Conservation (phyloP, 2,797 vertebrate genomes). For the Hydrophis major region DNA sequence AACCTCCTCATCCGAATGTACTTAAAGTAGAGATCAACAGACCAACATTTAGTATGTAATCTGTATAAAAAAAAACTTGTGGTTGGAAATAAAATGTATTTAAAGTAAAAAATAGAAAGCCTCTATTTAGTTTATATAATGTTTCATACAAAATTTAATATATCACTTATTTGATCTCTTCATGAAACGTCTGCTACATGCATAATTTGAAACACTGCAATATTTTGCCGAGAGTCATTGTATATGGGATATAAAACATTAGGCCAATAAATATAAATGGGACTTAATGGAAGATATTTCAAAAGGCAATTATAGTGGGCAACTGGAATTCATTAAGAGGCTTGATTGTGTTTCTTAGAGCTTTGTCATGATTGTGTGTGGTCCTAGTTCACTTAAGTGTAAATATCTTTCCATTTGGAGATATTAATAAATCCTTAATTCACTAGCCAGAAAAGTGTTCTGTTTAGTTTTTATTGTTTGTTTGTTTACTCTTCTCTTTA, state of each 20-base stretch:
- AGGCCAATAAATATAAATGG: constrained; percentile 2
- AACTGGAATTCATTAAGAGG: constrained; percentile 1
- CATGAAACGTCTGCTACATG: neutral
- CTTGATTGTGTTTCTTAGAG: neutral
- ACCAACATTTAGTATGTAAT: neutral
- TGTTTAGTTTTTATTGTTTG: neutral
- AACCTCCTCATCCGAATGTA: neutral
- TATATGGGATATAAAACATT: neutral
- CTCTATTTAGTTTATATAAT: neutral
- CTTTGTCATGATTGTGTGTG: constrained; percentile 6
- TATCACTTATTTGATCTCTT: neutral
- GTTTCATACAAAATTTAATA: neutral
- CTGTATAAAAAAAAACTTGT: neutral
- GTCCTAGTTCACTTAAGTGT: neutral
- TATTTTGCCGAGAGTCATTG: neutral
- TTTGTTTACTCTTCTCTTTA: neutral
- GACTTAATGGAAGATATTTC: neutral
- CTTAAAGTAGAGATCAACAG: neutral
- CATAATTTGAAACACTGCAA: neutral
- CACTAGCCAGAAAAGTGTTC: neutral
- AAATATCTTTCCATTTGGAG: neutral
- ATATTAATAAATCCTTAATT: neutral
- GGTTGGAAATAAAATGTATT: neutral
- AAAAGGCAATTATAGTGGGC: neutral
- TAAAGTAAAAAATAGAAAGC: neutral